Evolutionary conservation across 2,797 vertebrate species (phyloP), one percentile per base, ranked within the genome.

Genomic region (Cottoperca gobio): DNA sequence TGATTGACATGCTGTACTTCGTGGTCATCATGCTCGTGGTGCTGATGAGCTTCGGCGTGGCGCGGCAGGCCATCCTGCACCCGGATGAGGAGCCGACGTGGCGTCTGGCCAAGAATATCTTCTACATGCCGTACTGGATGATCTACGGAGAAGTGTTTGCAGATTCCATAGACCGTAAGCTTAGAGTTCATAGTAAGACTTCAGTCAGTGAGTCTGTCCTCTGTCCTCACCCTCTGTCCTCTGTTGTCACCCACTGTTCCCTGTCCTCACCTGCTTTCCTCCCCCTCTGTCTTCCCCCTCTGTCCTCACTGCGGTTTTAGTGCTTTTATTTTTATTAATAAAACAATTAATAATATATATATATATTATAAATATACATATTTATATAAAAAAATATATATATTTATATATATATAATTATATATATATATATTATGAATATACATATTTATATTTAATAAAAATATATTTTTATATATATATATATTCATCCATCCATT

Each of bases 51-150:
- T 99, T 99, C 3, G 98, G 98, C 0, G 97, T 99, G 0, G 97
- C 97, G 2, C 95, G 97, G 0, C 98, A 99, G 86, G 97, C 98
- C 42, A 99, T 99, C 84, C 92, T 99, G 68, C 98, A 99, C 85
- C 98, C 98, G 0, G 97, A 99, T 1, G 98, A 99, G 88, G 95
- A 99, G 79, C 97, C 97, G 0, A 98, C 98, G 0, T 99, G 98
- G 98, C 95, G 97, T 5, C 90, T 99, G 83, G 98, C 97, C 0
- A 92, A 97, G 4, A 99, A 99, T 93, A 99, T 99, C 94, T 99
- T 99, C 95, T 99, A 99, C 92, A 99, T 99, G 97, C 98, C 98
- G 0, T 99, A 99, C 91, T 99, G 98, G 98, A 99, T 99, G 98
- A 99, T 99, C 94, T 99, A 99, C 8, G 98, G 98, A 81, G 98